Base-by-base conservation (phyloP, 2,888 invertebrate species). In the Plusia festucae region DNA sequence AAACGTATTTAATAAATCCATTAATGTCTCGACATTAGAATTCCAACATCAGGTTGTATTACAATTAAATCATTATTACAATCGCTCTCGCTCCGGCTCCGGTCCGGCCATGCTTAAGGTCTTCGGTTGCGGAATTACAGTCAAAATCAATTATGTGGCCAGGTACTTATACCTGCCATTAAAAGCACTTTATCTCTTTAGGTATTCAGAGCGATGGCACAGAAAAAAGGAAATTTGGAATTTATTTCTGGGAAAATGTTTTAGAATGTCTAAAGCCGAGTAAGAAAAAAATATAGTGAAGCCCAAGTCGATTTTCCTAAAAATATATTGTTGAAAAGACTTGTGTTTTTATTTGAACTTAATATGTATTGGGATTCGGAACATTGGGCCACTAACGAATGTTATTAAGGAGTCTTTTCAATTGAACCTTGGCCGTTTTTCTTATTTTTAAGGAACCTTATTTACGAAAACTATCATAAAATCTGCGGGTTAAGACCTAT, bases 131-230 rank as follows among this genome's bases (percentile, higher is more conserved):
- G 71, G 81, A 78, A 82, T 82, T 82, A 82, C 82, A 82, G 77
- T 81, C 82, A 82, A 82, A 82, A 82, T 82, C 82, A 82, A 82
- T 82, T 82, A 82, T 78, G 81, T 81, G 79, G 81, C 68, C 67
- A 65, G 66, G 73, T 81, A 72, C 82, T 81, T 79, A 78, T 74
- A 79, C 70, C 76, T 81, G 79, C 82, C 83, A 82, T 82, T 82
- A 82, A 81, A 81, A 82, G 79, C 82, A 81, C 79, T 79, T 82
- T 76, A 82, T 82, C 74, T 79, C 70, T 76, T 79, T 76, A 81
- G 74, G 71, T 78, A 82, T 81, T 78, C 76, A 69, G 71, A 70
- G 70, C 69, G 74, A 79, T 68, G 79, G 72, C 54, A 69, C 64
- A 71, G 65, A 73, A 77, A 77, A 80, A 82, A 68, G 63, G 54